phyloP scores from a whole-genome alignment of 2,888 invertebrate species.

The Aethes cnicana region DNA sequence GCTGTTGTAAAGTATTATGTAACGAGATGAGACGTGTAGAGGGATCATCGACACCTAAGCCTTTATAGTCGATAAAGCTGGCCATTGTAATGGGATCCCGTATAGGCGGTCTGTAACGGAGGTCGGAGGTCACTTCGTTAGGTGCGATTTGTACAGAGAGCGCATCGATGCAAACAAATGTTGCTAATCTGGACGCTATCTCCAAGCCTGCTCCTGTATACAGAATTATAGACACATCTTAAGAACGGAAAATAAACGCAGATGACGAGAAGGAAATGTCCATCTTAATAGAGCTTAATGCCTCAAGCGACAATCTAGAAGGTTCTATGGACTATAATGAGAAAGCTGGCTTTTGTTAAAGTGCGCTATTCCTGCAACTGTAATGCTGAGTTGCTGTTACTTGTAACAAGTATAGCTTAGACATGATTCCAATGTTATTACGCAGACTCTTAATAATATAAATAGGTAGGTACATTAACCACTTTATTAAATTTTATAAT shows the following conservation, averaged over 20 bases:
- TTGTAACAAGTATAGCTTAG: too few relatives aligned
- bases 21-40: conserved; percentile 42
- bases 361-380: background rate
- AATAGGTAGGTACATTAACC: too few relatives aligned
- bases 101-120: conserved; percentile 50
- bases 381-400: background rate
- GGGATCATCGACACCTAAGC: conserved; percentile 63
- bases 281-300: conserved; percentile 41
- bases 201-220: too few relatives aligned
- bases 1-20: conserved; percentile 33
- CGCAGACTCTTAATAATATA: too few relatives aligned
- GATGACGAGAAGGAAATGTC: conserved; percentile 36
- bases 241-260: too few relatives aligned
- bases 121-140: conserved; percentile 58
- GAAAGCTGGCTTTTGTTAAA: conserved; percentile 42
- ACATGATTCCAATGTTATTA: too few relatives aligned
- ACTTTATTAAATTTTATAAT: too few relatives aligned
- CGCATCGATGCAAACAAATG: background rate
- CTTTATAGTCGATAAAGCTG: conserved; percentile 74
- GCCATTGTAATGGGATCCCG: conserved; percentile 68
- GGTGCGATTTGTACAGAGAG: conserved; percentile 22
- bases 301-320: conserved; percentile 34
- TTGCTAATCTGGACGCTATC: too few relatives aligned
- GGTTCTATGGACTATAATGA: conserved; percentile 38
- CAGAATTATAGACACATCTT: too few relatives aligned